A percentile compares a stretch with the other conserved stretches of the same genome.
Conservation (phyloP, 2,888 invertebrate genomes). For the Drosophila eohydei region DNA sequence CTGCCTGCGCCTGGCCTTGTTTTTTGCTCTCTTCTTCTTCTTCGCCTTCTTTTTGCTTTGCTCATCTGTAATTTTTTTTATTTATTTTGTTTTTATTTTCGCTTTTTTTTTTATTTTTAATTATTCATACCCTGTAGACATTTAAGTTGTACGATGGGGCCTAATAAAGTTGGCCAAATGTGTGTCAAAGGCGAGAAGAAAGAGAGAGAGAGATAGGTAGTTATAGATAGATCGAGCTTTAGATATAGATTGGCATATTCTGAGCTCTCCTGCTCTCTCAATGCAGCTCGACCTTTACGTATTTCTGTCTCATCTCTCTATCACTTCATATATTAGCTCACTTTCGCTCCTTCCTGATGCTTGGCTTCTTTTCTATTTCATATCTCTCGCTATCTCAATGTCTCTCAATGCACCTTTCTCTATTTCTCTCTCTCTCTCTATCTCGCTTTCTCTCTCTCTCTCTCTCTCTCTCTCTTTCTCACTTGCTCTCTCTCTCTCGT, state of each 20-base stretch:
- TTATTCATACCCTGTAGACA: constrained; percentile 8
- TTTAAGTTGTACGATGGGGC: constrained; percentile 7
- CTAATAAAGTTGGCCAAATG: background rate
- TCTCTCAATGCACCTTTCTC: no score
- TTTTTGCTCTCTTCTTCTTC: constrained; percentile 12
- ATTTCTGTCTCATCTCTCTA: background rate
- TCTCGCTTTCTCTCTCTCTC: background rate
- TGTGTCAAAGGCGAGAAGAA: background rate
- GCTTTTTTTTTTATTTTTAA: constrained; percentile 6
- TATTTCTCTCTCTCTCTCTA: background rate
- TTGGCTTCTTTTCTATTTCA: no score
- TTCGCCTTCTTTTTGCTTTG: background rate
- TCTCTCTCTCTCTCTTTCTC: background rate
- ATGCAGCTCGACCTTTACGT: no score
- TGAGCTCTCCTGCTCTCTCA: no score
- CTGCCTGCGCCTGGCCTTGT: constrained; percentile 62
- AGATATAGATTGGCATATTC: background rate
- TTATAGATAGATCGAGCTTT: background rate
- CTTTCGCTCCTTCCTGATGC: background rate
- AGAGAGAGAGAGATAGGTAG: background rate
- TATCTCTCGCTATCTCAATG: background rate
- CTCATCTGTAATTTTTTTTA: constrained; percentile 12
- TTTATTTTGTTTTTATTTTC: constrained; percentile 2
- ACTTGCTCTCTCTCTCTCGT: background rate
- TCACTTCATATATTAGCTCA: background rate